Evolutionary conservation across 2,797 vertebrate genomes (phyloP).

Genomic region (Myripristis jacobus): DNA sequence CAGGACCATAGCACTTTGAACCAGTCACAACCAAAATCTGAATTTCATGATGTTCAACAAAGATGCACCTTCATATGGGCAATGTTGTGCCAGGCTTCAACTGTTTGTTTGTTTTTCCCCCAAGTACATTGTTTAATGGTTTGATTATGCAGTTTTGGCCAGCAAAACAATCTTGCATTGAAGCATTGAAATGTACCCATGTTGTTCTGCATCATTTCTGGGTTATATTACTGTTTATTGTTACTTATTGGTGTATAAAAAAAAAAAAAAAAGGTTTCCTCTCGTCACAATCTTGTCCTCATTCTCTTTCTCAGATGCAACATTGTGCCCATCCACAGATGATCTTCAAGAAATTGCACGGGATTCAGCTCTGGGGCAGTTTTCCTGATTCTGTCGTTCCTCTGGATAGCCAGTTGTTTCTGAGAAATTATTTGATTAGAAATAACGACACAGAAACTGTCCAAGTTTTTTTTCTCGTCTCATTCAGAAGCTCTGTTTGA

Average conservation of each 20-base stretch:
- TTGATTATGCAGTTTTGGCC: too few relatives aligned
- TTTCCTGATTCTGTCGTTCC: neutral
- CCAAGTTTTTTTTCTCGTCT: slow-evolving; percentile 1
- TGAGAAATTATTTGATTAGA: slow-evolving; percentile 10
- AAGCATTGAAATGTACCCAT: too few relatives aligned
- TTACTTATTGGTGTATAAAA: neutral
- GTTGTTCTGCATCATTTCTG: neutral
- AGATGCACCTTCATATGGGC: too few relatives aligned
- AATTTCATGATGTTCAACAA: too few relatives aligned
- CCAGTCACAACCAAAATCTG: too few relatives aligned
- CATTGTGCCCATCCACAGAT: slow-evolving; percentile 81
- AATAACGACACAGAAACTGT: slow-evolving; percentile 15
- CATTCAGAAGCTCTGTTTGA: neutral
- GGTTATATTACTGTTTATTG: neutral
- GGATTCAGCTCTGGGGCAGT: neutral
- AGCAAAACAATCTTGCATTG: too few relatives aligned
- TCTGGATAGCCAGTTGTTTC: slow-evolving; percentile 19
- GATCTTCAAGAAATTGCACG: slow-evolving; percentile 41
- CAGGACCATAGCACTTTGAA: too few relatives aligned
- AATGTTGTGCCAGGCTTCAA: too few relatives aligned
- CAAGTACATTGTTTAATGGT: too few relatives aligned
- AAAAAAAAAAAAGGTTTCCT: neutral
- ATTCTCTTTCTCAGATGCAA: slow-evolving; percentile 79
- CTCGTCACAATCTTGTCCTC: neutral
- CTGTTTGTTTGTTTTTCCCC: too few relatives aligned